Base-by-base conservation (phyloP, 1,140 invertebrate genomes). In the Pogonomyrmex californicus region DNA sequence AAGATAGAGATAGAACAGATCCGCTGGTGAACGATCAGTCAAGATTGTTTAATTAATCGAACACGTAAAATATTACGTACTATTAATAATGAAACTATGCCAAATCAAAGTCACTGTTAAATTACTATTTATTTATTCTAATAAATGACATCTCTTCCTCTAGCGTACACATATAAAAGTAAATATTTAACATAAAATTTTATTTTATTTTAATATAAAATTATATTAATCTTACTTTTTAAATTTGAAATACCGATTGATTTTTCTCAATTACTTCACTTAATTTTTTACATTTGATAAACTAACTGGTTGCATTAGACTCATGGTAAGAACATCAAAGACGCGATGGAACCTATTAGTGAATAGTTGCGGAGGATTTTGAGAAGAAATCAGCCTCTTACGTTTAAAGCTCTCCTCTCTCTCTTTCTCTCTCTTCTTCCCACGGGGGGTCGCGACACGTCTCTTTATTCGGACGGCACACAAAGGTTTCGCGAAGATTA, bases 401-500 rank as follows among this genome's bases (percentile, higher is more conserved):
- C 93, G 92, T 93, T 94, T 94, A 94, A 93, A 94, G 92, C 87
- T 91, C 90, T 83, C 17, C 41, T 71, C n/a, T 12, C 41, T 56
- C 51, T 82, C 51, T 58, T 9, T 58, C 38, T 81, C 68, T n/a
- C 68, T 71, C 36, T 47, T 78, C 87, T 89, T 82, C 88, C 66
- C 56, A 86, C 51, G 70, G 78, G 23, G 92, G 91, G 90, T 75
- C 90, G 90, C 93, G 91, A 93, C 88, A 91, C 92, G 93, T 94
- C 91, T 94, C 92, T 94, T 95, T 94, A 95, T 95, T 93, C 93
- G 85, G 12, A 44, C 44, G 33, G 71, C 87, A 89, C 88, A 89
- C 95, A 95, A 95, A 95, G 92, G 92, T 93, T 92, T 92, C 91
- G 92, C 90, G 91, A 94, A 95, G 94, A 95, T 95, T 95, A 95